These are phyloP conservation scores for Hypomesus transpacificus DNA, from an alignment of 2,113 vertebrate species.

Conservation along the genomic window DNA sequence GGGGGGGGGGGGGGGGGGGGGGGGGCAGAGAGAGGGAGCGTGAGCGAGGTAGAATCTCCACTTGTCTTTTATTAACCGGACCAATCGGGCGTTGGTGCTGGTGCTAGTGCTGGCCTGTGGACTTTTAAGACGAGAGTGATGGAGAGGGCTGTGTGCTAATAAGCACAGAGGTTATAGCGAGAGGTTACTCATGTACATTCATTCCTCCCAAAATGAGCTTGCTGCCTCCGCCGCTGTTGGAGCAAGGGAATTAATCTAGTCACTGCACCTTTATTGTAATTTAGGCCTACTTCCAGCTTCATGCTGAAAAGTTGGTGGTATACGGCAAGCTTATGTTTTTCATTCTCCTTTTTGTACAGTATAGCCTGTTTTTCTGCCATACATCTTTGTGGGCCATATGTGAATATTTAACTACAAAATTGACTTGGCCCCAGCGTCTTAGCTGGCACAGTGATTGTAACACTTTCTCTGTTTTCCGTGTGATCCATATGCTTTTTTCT, in stretches of 20 bases:
- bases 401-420: neutral
- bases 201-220: conserved; percentile 49
- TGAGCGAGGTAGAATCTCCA: conserved; percentile 24
- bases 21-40: neutral
- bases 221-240: conserved; percentile 11
- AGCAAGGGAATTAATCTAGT: conserved; percentile 54
- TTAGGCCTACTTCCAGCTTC: conserved; percentile 38
- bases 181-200: conserved; percentile 45
- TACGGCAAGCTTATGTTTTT: neutral
- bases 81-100: conserved; percentile 42
- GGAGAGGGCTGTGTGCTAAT: conserved; percentile 57
- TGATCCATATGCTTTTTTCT: conserved; percentile 5
- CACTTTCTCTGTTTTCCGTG: neutral
- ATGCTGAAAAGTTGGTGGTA: conserved; percentile 32
- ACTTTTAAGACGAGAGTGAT: conserved; percentile 65
- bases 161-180: conserved; percentile 62
- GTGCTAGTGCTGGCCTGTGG: conserved; percentile 39
- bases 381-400: conserved; percentile 2
- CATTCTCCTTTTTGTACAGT: conserved; percentile 10
- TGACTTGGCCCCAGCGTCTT: conserved; percentile 7
- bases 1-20: conserved; percentile 42
- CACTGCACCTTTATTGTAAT: conserved; percentile 32
- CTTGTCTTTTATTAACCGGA: conserved; percentile 56
- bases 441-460: conserved; percentile 17
- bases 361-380: neutral